These are phyloP conservation scores for Crypturellus tataupa DNA, from an alignment of 2,797 vertebrate genomes.

Conservation along the genomic window DNA sequence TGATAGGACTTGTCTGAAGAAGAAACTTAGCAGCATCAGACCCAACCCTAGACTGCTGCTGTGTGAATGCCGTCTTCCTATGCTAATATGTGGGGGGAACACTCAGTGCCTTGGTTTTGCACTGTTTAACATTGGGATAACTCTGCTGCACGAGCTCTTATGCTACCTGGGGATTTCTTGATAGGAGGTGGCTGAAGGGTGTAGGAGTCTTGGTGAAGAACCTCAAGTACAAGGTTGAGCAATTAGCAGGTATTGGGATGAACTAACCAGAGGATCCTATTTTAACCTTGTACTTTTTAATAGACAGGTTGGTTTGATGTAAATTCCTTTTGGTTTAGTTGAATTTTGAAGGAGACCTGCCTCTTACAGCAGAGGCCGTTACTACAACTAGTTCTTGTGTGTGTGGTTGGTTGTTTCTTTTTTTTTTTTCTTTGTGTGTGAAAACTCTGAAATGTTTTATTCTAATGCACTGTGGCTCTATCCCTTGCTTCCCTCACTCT, in stretches of 20 bases:
- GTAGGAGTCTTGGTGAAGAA: background rate
- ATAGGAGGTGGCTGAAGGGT: background rate
- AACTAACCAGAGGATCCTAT: background rate
- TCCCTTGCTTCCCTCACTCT: slow-evolving; percentile 11
- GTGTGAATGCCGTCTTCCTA: background rate
- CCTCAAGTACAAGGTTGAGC: background rate
- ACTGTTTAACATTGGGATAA: background rate
- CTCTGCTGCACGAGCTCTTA: background rate
- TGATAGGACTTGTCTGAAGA: background rate
- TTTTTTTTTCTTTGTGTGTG: background rate
- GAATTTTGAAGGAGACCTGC: background rate
- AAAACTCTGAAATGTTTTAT: slow-evolving; percentile 43
- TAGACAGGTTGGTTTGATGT: background rate
- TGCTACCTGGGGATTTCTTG: background rate
- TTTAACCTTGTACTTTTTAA: background rate
- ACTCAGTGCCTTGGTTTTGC: background rate
- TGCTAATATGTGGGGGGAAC: background rate
- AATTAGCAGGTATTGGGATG: background rate
- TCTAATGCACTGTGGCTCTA: background rate
- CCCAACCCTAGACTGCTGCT: background rate
- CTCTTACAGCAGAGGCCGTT: slow-evolving; percentile 10
- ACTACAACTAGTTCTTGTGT: background rate
- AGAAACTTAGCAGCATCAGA: rapidly evolving
- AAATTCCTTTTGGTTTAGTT: background rate
- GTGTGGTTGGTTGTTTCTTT: no score